Base-by-base conservation (phyloP, 2,113 vertebrate species). In the Manacus vitellinus region DNA sequence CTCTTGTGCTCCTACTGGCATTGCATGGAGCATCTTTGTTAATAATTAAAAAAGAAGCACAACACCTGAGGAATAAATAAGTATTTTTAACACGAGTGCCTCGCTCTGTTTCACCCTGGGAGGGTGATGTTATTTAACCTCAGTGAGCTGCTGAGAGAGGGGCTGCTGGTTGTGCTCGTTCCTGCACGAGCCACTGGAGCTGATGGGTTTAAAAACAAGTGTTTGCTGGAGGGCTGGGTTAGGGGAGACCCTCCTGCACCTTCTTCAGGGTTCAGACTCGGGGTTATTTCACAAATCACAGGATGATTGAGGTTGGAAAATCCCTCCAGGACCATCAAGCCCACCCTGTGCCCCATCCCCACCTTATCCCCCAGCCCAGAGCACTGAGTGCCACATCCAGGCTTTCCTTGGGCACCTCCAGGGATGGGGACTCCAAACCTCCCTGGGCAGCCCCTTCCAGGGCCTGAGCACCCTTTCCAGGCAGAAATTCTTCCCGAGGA, bases 121-220 rank as follows among this genome's bases (percentile, higher is more conserved):
- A 21, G 63, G 90, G 47, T 9, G 3, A 9, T 18, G 55, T 21
- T 11, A 24, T n/a, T 44, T 43, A 19, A 21, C 56, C 72, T 17
- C 66, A 14, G 63, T 25, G 14, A 41, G 31, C 35, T 21, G 43
- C 39, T 16, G 54, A 30, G 81, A 9, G 25, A 23, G 65, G 43
- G 59, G 37, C 59, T 63, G 72, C 37, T 0, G 4, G 35, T 22
- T 24, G 27, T 43, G n/a, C 28, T 22, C 0, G 0, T 37, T 59
- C 66, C 67, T 37, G 62, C 31, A 2, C 0, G 10, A 51, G 67
- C 44, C 12, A 2, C 30, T 1, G 8, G 12, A 10, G 30, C 22
- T 22, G 6, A 0, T 4, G 67, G 49, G 3, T 59, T 56, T 27
- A 39, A 19, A 54, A 51, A 7, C 2, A 3, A 59, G 25, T 7